Base-by-base conservation (phyloP, 2,113 vertebrate genomes). In the Nycticryphes semicollaris region DNA sequence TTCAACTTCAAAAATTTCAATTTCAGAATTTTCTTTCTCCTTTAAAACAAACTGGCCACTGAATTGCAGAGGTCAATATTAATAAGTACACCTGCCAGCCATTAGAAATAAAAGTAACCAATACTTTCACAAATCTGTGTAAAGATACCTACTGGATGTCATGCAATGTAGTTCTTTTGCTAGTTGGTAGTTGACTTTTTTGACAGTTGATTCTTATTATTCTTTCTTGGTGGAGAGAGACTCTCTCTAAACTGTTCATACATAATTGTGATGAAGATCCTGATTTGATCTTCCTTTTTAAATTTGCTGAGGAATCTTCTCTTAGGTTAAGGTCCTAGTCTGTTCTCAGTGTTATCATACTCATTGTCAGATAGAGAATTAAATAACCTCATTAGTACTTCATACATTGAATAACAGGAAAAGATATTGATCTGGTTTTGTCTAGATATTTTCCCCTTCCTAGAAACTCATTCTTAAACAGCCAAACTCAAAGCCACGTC, bases 361-460 rank as follows among this genome's bases (percentile, higher is more conserved):
- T 60, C 67, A 47, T 28, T 86, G 67, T 75, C 47, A 84, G 64
- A 80, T 28, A 80, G 10, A 57, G 68, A 91, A 88, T 75, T 88
- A 92, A 94, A 84, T 45, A 83, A 84, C 43, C 54, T 91, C 82
- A 95, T 89, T 94, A 94, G 50, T 75, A 73, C 48, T 79, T 68
- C n/a, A 35, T 5, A 73, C 21, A 62, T 0, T 54, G 63, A 75
- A 68, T 7, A 87, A 31, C 10, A 19, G 63, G 23, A 81, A 74
- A 74, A 88, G 56, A 94, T 85, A 86, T 9, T 31, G 30, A 96
- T 93, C 51, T 51, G 28, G 1, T 63, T 91, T 59, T 73, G 21
- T 21, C 69, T 59, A 13, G 30, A 27, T 56, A 63, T 67, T 60
- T 85, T 85, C 17, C 19, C 17, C 18, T 57, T 87, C n/a, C n/a